Base-by-base conservation (phyloP, 2,113 vertebrate species). In the Pholis gunnellus region DNA sequence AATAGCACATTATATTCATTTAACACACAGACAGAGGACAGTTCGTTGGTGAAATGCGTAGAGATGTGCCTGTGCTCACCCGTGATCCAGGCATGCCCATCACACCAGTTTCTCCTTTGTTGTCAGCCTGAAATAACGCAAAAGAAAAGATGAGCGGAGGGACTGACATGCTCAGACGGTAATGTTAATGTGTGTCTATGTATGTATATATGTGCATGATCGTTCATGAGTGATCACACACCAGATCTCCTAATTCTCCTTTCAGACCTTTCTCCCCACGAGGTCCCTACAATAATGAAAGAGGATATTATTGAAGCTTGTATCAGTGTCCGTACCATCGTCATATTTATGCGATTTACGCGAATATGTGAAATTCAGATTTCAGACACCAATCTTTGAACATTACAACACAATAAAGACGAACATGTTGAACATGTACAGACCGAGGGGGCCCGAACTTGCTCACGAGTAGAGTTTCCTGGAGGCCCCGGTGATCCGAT, bases 41-140 rank as follows among this genome's bases (percentile, higher is more conserved):
- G 31, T 13, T 40, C 56, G 29, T 70, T 14, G 6, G 36, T 20
- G 14, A 54, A 79, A 78, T 25, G 50, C 46, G 60, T 4, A 54
- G 40, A 20, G 22, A 40, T 38, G 18, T 38, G 10, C 6, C 2
- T 7, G 10, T 38, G 18, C 91, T 95, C 78, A 99, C 98, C 95
- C 97, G 94, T 1, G 31, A 0, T 86, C 98, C 98, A 1, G 96
- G 87, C n/a, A 94, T 94, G 20, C 98, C 98, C 46, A 91, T 79
- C 50, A 98, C 72, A 13, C 98, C 98, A 29, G 90, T 90, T 92
- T 99, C 97, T 79, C 97, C 98, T 93, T 92, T 96, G 84, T 95
- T 92, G 48, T 88, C 89, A 46, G 68, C 94, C 96, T 97, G 92
- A 68, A 90, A 81, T 18, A 64, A 60, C 86, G 6, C 40, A 64